phyloP scores from a whole-genome alignment of 1,140 invertebrate species.

The Reticulitermes speratus region DNA sequence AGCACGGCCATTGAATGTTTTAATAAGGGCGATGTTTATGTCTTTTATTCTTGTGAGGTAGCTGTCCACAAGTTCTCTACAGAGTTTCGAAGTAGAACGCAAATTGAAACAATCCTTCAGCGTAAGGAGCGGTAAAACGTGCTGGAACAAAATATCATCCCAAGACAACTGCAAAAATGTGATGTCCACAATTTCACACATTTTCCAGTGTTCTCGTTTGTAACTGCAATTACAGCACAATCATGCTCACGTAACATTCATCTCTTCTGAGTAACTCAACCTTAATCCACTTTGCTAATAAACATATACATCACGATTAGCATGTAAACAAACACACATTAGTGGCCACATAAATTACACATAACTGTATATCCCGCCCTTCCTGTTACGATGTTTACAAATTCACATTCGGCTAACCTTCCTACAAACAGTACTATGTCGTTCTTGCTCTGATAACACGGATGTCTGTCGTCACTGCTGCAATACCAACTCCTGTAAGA shows the following conservation, averaged over 20 bases:
- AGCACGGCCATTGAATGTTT: neutral
- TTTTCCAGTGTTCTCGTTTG: neutral
- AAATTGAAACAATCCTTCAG: constrained; percentile 57
- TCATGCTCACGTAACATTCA: neutral
- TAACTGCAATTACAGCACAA: neutral
- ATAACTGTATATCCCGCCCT: too few relatives aligned
- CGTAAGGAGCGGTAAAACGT: constrained; percentile 50
- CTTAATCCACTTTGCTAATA: too few relatives aligned
- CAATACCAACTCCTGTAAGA: too few relatives aligned
- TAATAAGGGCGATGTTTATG: neutral
- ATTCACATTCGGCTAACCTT: too few relatives aligned
- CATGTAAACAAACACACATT: too few relatives aligned
- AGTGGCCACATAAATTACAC: too few relatives aligned
- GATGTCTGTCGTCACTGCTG: too few relatives aligned
- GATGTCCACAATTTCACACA: constrained; percentile 28
- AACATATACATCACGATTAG: too few relatives aligned
- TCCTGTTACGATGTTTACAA: too few relatives aligned
- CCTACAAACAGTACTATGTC: too few relatives aligned
- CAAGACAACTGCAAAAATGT: constrained; percentile 56
- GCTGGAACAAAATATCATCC: constrained; percentile 57
- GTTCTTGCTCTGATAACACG: too few relatives aligned
- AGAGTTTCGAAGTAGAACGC: constrained; percentile 52
- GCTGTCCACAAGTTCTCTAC: constrained; percentile 23
- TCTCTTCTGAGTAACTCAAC: too few relatives aligned
- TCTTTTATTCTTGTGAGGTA: constrained; percentile 28